Conservation (phyloP, 1,140 invertebrate genomes). For the Drosophila santomea region DNA sequence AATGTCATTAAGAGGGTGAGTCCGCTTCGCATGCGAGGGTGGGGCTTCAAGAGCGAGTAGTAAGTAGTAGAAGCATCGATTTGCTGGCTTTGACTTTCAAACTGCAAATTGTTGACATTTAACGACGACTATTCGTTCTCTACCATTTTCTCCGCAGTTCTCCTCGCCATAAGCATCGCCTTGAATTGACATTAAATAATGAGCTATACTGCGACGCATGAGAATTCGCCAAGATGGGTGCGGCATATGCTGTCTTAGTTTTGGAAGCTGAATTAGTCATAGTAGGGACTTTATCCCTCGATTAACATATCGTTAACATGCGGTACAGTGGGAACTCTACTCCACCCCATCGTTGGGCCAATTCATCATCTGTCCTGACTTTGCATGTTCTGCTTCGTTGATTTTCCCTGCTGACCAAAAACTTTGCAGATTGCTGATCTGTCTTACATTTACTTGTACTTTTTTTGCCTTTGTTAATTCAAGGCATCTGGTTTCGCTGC, state of each 20-base stretch:
- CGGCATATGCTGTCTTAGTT: constrained; percentile 22
- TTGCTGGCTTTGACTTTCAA: constrained; percentile 71
- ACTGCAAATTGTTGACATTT: constrained; percentile 79
- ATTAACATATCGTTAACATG: constrained; percentile 56
- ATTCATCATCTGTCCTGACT: constrained; percentile 68
- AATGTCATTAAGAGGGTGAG: constrained; percentile 77
- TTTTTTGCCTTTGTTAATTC: constrained; percentile 11
- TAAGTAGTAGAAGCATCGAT: constrained; percentile 52
- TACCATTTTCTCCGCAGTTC: neutral
- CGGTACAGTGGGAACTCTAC: constrained; percentile 10
- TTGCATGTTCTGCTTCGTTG: constrained; percentile 59
- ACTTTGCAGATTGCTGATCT: constrained; percentile 43
- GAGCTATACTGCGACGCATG: constrained; percentile 75
- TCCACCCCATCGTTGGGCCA: constrained; percentile 27
- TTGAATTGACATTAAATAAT: constrained; percentile 83
- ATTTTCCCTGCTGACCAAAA: constrained; percentile 20
- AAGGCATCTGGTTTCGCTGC: constrained; percentile 32
- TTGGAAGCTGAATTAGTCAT: constrained; percentile 61
- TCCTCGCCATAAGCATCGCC: constrained; percentile 41
- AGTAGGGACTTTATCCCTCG: constrained; percentile 23
- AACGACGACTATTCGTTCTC: constrained; percentile 33
- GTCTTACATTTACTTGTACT: constrained; percentile 10
- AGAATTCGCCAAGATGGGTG: constrained; percentile 48
- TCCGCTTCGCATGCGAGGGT: constrained; percentile 8
- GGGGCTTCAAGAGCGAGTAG: constrained; percentile 8